These are phyloP conservation scores for Lithophane socia DNA, from an alignment of 2,888 invertebrate species.

Conservation along the genomic window DNA sequence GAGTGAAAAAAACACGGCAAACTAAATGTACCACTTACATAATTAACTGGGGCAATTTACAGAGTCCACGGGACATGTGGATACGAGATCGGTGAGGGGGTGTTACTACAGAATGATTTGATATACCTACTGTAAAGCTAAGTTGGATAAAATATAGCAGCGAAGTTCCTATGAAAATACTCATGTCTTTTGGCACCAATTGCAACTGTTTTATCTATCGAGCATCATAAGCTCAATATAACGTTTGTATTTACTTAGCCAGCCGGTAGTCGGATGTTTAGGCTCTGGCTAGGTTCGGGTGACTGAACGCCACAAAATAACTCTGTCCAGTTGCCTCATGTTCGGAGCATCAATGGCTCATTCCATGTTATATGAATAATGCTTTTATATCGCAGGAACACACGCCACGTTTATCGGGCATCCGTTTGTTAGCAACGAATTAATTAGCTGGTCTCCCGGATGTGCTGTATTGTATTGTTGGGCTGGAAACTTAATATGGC, in stretches of 20 bases:
- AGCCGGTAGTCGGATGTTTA: conserved; percentile 40
- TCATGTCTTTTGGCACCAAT: conserved; percentile 40
- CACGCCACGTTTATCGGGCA: conserved; percentile 70
- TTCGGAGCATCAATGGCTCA: conserved; percentile 24
- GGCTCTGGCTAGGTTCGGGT: conserved; percentile 24
- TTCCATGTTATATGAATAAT: conserved; percentile 43
- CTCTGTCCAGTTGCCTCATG: conserved; percentile 33
- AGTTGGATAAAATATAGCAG: background rate
- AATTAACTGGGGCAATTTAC: conserved; percentile 35
- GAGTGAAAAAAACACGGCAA: background rate
- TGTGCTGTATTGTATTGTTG: conserved; percentile 67
- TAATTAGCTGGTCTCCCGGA: conserved; percentile 72
- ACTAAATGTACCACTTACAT: conserved; percentile 28
- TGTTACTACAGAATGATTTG: background rate
- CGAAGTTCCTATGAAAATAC: conserved; percentile 10
- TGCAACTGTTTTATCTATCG: conserved; percentile 30
- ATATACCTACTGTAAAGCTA: conserved; percentile 1
- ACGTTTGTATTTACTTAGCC: conserved; percentile 49
- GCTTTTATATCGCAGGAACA: conserved; percentile 71
- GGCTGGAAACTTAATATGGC: conserved; percentile 61
- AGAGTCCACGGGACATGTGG: conserved; percentile 11
- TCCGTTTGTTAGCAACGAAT: conserved; percentile 71
- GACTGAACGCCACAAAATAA: conserved; percentile 52
- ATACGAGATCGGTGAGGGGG: background rate
- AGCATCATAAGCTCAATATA: conserved; percentile 32